A percentile compares a stretch with the other conserved stretches of the same genome.
These are phyloP conservation scores for Entomobrya multifasciata DNA, from an alignment of 2,888 invertebrate genomes.

Conservation along the genomic window DNA sequence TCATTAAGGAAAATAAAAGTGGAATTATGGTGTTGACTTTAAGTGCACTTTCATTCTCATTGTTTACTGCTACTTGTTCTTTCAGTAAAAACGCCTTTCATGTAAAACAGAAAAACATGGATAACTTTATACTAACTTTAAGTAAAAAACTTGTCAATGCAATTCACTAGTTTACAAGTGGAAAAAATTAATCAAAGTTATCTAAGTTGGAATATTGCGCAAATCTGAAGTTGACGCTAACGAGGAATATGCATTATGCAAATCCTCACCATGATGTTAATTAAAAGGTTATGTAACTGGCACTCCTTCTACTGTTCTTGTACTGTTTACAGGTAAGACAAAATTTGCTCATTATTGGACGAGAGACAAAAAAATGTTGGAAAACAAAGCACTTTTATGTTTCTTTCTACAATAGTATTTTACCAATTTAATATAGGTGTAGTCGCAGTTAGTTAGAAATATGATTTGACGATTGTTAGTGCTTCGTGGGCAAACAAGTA, in stretches of 20 bases:
- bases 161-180: too few relatives aligned
- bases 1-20: constrained; percentile 14
- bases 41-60: constrained; percentile 32
- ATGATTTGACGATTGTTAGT: too few relatives aligned
- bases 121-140: too few relatives aligned
- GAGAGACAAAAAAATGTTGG: too few relatives aligned
- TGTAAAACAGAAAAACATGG: neutral
- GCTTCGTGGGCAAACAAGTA: too few relatives aligned
- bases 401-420: neutral
- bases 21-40: constrained; percentile 36
- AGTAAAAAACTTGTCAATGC: too few relatives aligned
- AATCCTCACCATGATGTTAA: constrained; percentile 53
- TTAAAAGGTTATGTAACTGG: constrained; percentile 60
- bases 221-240: constrained; percentile 30
- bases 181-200: neutral
- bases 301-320: constrained; percentile 48
- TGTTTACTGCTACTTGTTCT: neutral
- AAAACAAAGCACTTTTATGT: neutral
- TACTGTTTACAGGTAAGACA: constrained; percentile 18
- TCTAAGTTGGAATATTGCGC: neutral
- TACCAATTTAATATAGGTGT: constrained; percentile 45
- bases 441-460: constrained; percentile 37
- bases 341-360: neutral
- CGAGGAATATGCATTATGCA: constrained; percentile 61
- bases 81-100: neutral